Evolutionary conservation across 1,140 invertebrate genomes (phyloP).

Genomic region (Drosophila biarmipes): DNA sequence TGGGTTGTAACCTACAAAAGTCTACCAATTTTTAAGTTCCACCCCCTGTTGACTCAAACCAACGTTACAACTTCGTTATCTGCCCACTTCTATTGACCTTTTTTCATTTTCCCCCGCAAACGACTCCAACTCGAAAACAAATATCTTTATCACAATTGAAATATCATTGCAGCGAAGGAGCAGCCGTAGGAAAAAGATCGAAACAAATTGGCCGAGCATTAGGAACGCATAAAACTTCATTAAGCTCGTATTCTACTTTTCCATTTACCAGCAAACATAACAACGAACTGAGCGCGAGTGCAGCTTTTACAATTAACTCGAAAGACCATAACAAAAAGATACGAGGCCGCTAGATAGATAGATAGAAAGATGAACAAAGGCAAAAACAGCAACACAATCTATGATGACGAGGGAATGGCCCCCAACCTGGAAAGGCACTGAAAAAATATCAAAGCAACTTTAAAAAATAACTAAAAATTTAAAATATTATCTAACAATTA

Average conservation of each 20-base stretch:
- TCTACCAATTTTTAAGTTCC: not conserved
- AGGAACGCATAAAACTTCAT: conserved; percentile 80
- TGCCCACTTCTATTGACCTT: conserved; percentile 4
- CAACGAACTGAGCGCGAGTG: conserved; percentile 45
- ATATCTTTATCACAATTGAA: conserved; percentile 63
- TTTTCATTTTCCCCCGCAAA: conserved; percentile 8
- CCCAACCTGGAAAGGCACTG: conserved; percentile 34
- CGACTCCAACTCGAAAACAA: conserved; percentile 4
- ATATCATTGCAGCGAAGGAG: conserved; percentile 53
- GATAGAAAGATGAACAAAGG: conserved; percentile 58
- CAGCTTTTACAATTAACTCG: conserved; percentile 74
- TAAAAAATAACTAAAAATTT: not conserved
- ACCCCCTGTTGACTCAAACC: not conserved
- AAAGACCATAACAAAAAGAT: conserved; percentile 41
- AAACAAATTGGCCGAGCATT: conserved; percentile 73
- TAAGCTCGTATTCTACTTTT: conserved; percentile 55
- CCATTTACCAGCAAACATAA: conserved; percentile 15
- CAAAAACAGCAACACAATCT: conserved; percentile 33
- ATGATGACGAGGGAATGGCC: conserved; percentile 42
- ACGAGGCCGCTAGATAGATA: conserved; percentile 51
- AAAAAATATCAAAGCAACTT: not conserved
- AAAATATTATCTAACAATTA: not conserved
- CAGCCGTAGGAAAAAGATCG: conserved; percentile 6
- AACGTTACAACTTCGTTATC: not conserved
- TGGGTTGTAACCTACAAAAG: not conserved